Evolutionary conservation across 2,888 invertebrate genomes (phyloP).

Genomic region (Toxonevra muliebris): DNA sequence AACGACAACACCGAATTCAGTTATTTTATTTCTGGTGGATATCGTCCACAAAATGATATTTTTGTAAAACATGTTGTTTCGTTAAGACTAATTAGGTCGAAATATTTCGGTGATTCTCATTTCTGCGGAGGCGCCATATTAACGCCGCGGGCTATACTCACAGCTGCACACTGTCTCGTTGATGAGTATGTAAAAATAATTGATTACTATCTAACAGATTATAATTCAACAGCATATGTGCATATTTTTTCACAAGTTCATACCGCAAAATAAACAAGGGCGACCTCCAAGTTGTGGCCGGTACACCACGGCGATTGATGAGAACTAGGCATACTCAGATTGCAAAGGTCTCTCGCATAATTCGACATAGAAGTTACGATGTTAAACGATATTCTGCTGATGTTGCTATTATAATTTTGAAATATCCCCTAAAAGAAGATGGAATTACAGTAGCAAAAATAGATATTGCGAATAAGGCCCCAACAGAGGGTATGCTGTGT

Average conservation of each 20-base stretch:
- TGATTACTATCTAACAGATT: slow-evolving; percentile 1
- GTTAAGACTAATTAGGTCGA: not conserved
- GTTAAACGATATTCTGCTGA: not conserved
- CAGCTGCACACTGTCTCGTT: slow-evolving; percentile 47
- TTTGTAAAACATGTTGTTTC: slow-evolving; percentile 32
- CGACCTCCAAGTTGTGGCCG: slow-evolving; percentile 24
- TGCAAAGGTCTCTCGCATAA: slow-evolving; percentile 15
- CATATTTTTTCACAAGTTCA: not conserved
- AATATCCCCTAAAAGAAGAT: not conserved
- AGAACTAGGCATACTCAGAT: slow-evolving; percentile 8
- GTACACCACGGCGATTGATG: slow-evolving; percentile 23
- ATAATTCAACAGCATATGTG: not conserved
- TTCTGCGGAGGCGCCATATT: slow-evolving; percentile 47
- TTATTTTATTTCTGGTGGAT: slow-evolving; percentile 29
- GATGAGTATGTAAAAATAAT: slow-evolving; percentile 32
- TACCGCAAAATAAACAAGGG: not conserved
- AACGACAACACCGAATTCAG: slow-evolving; percentile 4
- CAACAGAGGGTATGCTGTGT: slow-evolving; percentile 34
- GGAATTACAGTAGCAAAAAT: not conserved
- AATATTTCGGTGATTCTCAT: slow-evolving; percentile 47
- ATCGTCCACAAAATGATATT: slow-evolving; percentile 13
- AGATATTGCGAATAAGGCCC: slow-evolving; percentile 3
- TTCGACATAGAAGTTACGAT: not conserved
- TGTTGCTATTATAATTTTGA: not conserved
- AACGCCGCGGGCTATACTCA: slow-evolving; percentile 32